Percentiles rank a stretch among this genome's conserved stretches.
Evolutionary conservation across 2,888 invertebrate genomes (phyloP).

Genomic region (Plebejus argus): DNA sequence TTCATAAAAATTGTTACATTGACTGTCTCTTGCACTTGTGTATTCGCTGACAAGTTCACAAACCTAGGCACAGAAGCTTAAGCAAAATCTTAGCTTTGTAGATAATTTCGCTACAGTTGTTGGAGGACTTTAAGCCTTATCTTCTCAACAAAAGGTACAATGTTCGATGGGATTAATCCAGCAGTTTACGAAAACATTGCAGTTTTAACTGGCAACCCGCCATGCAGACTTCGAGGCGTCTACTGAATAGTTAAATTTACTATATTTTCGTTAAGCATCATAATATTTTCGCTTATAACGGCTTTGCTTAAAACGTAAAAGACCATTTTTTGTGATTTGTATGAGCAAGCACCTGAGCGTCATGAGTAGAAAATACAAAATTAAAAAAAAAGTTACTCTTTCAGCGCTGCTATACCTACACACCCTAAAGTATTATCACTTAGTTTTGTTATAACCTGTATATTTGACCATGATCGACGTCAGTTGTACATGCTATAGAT

Average conservation of each 20-base stretch:
- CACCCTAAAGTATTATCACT: too few relatives aligned
- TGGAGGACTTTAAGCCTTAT: not conserved
- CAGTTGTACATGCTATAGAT: too few relatives aligned
- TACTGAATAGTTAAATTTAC: not conserved
- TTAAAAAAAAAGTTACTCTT: too few relatives aligned
- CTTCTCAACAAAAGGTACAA: not conserved
- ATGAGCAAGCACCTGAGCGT: too few relatives aligned
- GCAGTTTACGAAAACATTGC: constrained; percentile 12
- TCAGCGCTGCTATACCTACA: too few relatives aligned
- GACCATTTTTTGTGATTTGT: too few relatives aligned
- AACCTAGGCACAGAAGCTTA: not conserved
- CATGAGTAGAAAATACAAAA: too few relatives aligned
- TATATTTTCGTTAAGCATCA: not conserved
- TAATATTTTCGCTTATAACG: not conserved
- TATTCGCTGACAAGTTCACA: not conserved
- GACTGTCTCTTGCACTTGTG: not conserved
- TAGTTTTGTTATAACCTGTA: too few relatives aligned
- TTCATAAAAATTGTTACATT: not conserved
- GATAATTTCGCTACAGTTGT: not conserved
- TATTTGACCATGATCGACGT: too few relatives aligned
- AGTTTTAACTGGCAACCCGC: constrained; percentile 16
- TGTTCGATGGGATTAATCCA: not conserved
- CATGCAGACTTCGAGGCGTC: constrained; percentile 20
- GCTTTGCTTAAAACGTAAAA: not conserved
- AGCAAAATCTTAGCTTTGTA: not conserved